Base-by-base conservation (phyloP, 2,888 invertebrate species). In the Pherbina coryleti region DNA sequence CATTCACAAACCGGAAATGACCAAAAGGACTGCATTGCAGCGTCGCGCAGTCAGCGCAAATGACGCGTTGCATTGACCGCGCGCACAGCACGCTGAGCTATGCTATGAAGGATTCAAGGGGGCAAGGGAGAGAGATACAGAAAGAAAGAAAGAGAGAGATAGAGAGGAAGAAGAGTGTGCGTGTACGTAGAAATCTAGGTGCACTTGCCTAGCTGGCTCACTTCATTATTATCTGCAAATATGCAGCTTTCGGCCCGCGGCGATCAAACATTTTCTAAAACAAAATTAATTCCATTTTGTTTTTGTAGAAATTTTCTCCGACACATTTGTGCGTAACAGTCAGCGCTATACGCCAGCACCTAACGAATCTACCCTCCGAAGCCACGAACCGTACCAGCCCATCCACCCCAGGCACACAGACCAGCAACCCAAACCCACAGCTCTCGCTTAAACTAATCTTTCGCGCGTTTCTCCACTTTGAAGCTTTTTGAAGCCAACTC, bases 201-300 rank as follows among this genome's bases (percentile, higher is more conserved):
- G 25, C 19, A 7, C 22, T 8, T 34, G 66, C n/a, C 19, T 55
- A 53, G 64, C 57, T 84, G 84, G 82, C 85, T 87, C 86, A 87
- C 88, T 88, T 88, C 87, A 88, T 88, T 87, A 87, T 87, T 87
- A 87, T 87, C 87, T 86, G 87, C 88, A 88, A 87, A 87, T 87
- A 88, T 87, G 85, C 86, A 87, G 86, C 80, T 55, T 25, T 28
- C 22, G 55, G 37, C 66, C 53, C 75, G 49, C 75, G 66, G 53
- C 66, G 55, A 53, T 55, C 53, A 37, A 82, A 87, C 87, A 87
- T 85, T 85, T 86, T 87, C 86, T 85, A 86, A 88, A 88, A 88
- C 88, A 88, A 87, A 88, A 88, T 88, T 88, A 88, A 88, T 88
- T 88, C 88, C 85, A 86, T 86, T 87, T 86, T 84, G 84, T 84